Conservation (phyloP, 2,113 vertebrate genomes). For the Aptenodytes forsteri region DNA sequence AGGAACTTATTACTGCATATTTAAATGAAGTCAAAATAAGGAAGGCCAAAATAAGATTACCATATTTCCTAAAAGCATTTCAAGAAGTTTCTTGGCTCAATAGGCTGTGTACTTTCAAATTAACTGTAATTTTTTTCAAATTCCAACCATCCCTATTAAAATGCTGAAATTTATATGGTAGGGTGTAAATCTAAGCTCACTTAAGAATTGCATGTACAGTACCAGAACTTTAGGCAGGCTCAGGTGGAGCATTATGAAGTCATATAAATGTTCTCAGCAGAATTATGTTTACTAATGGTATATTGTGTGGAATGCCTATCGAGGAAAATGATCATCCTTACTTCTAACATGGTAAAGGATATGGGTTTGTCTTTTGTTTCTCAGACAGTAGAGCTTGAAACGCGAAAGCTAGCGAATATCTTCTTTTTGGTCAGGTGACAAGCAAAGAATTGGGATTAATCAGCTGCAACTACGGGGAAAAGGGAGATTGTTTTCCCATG, state of each 20-base stretch:
- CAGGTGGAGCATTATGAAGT: not conserved
- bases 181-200: not conserved
- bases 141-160: not conserved
- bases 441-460: conserved; percentile 41
- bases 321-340: not conserved
- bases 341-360: not conserved
- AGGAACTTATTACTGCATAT: not conserved
- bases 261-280: not conserved
- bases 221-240: not conserved
- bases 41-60: not conserved
- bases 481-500: not conserved
- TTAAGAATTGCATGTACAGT: not conserved
- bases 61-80: not conserved
- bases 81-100: not conserved
- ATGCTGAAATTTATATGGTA: not conserved
- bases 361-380: not conserved
- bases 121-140: not conserved
- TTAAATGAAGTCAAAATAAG: not conserved
- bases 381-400: not conserved
- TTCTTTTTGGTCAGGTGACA: conserved; percentile 4
- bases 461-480: not conserved
- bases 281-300: not conserved
- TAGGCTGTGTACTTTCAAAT: not conserved
- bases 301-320: not conserved
- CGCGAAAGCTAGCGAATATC: not conserved